These are phyloP conservation scores for Meriones psammophilus DNA, from an alignment of 2,797 vertebrate genomes.

Conservation along the genomic window DNA sequence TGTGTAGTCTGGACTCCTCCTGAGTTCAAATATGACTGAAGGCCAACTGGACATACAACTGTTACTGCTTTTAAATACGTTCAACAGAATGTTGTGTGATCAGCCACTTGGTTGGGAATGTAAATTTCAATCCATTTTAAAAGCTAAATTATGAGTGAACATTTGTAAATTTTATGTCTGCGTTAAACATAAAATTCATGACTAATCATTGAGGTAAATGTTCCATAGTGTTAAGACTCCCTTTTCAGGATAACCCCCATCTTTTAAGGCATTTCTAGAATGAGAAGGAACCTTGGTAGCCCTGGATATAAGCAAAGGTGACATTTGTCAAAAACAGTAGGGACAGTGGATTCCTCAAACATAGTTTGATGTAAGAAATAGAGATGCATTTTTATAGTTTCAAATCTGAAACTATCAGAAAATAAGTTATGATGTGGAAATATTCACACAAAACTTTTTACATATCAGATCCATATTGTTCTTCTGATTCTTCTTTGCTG, in stretches of 20 bases:
- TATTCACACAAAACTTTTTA: not conserved
- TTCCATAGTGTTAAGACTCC: not conserved
- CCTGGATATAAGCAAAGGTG: not conserved
- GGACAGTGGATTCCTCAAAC: not conserved
- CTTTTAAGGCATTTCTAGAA: not conserved
- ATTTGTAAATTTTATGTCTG: no score
- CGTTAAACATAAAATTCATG: no score
- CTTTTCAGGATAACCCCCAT: not conserved
- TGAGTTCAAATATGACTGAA: not conserved
- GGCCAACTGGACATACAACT: not conserved
- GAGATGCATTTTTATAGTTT: not conserved
- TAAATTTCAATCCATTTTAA: constrained; percentile 30
- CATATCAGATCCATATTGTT: not conserved
- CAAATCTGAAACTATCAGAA: constrained; percentile 15
- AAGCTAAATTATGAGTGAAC: not conserved
- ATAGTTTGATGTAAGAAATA: not conserved
- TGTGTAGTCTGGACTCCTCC: not conserved
- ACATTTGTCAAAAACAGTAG: not conserved
- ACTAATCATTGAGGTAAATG: not conserved
- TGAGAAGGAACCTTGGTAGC: not conserved
- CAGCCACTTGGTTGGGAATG: not conserved
- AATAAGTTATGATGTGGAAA: not conserved
- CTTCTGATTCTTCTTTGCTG: not conserved
- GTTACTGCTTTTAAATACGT: not conserved
- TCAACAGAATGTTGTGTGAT: not conserved